Percentiles rank a stretch among this genome's conserved stretches.
phyloP scores from a whole-genome alignment of 2,113 vertebrate species.

The Melanerpes aurifrons region DNA sequence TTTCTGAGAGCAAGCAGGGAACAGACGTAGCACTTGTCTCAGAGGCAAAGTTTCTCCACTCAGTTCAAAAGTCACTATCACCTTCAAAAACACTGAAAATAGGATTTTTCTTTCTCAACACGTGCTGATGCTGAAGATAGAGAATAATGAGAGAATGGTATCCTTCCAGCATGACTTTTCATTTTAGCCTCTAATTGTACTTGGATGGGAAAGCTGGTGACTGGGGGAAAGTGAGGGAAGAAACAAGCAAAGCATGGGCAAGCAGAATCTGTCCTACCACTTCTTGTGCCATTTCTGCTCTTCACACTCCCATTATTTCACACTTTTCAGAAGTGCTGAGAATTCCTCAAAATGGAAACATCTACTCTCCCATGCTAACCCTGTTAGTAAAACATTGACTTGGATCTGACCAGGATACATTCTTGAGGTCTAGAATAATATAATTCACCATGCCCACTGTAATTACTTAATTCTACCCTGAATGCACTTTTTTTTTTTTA shows the following conservation, averaged over 20 bases:
- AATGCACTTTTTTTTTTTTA: background rate
- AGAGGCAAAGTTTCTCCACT: background rate
- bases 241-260: background rate
- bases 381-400: background rate
- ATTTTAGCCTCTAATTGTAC: conserved; percentile 22
- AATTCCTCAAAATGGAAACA: background rate
- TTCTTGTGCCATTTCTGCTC: background rate
- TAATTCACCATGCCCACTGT: background rate
- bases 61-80: background rate
- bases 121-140: conserved; percentile 27
- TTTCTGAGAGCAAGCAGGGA: background rate
- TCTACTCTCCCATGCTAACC: background rate
- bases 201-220: background rate
- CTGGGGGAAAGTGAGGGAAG: background rate
- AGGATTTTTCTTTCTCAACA: background rate
- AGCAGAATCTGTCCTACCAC: background rate
- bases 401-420: background rate
- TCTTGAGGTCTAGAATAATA: background rate
- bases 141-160: conserved; percentile 32
- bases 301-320: background rate
- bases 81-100: conserved; percentile 33
- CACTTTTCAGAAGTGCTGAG: background rate
- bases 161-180: conserved; percentile 8
- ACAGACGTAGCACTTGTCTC: fast-evolving
- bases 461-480: background rate